Evolutionary conservation across 2,888 invertebrate species (phyloP).

Genomic region (Dryobotodes eremita): DNA sequence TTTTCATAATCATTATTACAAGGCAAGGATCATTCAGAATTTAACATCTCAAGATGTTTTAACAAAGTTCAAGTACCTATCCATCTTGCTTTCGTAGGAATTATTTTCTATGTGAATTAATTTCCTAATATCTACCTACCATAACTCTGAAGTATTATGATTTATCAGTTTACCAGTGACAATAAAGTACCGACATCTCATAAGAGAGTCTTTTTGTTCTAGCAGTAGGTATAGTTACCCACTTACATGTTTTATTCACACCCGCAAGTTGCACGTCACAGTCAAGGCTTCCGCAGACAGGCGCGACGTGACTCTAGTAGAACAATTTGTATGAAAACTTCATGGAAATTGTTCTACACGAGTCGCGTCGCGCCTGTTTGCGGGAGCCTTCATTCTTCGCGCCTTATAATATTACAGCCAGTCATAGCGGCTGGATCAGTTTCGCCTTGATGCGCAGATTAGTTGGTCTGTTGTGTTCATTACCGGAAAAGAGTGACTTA

Average conservation of each 20-base stretch:
- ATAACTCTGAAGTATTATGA: slow-evolving; percentile 10
- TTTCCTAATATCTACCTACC: neutral
- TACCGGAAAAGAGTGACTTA: slow-evolving; percentile 72
- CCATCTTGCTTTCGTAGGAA: neutral
- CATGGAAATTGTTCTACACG: too few relatives aligned
- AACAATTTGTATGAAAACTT: too few relatives aligned
- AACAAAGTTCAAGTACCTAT: slow-evolving; percentile 5
- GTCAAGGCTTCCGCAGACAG: neutral
- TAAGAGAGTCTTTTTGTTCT: slow-evolving; percentile 11
- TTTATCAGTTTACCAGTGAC: slow-evolving; percentile 11
- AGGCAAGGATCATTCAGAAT: slow-evolving; percentile 56
- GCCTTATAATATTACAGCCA: slow-evolving; percentile 11
- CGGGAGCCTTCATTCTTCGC: slow-evolving; percentile 17
- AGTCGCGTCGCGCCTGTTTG: too few relatives aligned
- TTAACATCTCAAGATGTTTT: slow-evolving; percentile 35
- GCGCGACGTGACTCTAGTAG: too few relatives aligned
- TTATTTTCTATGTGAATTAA: slow-evolving; percentile 21
- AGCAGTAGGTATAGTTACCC: slow-evolving; percentile 3
- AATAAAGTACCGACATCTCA: slow-evolving; percentile 16
- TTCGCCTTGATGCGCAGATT: slow-evolving; percentile 74
- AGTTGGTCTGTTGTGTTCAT: slow-evolving; percentile 66
- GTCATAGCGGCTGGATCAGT: slow-evolving; percentile 66
- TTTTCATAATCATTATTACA: slow-evolving; percentile 67
- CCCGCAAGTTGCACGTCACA: slow-evolving; percentile 1
- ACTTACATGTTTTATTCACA: slow-evolving; percentile 13